phyloP scores from a whole-genome alignment of 2,888 invertebrate genomes.

The Smittia aterrima region DNA sequence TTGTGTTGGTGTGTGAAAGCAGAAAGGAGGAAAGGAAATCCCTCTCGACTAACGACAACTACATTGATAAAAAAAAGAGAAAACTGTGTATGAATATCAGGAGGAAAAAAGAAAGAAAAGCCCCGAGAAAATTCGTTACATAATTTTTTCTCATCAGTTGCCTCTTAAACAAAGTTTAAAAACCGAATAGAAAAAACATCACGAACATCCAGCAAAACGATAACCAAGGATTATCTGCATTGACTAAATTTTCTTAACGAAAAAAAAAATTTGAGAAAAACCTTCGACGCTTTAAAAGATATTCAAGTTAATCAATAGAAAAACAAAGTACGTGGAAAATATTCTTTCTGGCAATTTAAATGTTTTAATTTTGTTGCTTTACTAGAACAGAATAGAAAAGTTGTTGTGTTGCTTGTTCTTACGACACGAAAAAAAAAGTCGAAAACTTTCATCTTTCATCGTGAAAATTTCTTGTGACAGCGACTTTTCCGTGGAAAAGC shows the following conservation, averaged over 20 bases:
- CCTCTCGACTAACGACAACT: slow-evolving; percentile 29
- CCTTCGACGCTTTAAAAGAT: too few species aligned
- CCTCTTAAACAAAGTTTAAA: too few species aligned
- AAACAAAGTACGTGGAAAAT: slow-evolving; percentile 34
- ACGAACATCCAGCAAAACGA: too few species aligned
- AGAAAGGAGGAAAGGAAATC: slow-evolving; percentile 30
- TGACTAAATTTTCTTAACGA: too few species aligned
- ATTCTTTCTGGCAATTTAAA: not conserved
- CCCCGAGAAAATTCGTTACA: slow-evolving; percentile 40
- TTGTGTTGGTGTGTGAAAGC: slow-evolving; percentile 33
- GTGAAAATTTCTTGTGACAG: too few species aligned
- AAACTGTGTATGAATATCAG: slow-evolving; percentile 18
- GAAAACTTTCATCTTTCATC: too few species aligned
- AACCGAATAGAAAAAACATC: too few species aligned
- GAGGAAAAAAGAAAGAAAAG: slow-evolving; percentile 19
- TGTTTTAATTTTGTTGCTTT: not conserved
- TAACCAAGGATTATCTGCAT: too few species aligned
- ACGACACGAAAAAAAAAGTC: not conserved
- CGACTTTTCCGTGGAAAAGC: too few species aligned
- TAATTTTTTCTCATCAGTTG: slow-evolving; percentile 32
- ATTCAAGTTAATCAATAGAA: not conserved
- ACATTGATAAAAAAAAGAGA: slow-evolving; percentile 14
- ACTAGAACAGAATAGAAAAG: slow-evolving; percentile 2
- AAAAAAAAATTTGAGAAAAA: too few species aligned
- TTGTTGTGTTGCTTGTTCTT: not conserved